These are phyloP conservation scores for Pteronotus mesoamericanus DNA, from an alignment of 2,797 vertebrate genomes.

Conservation along the genomic window DNA sequence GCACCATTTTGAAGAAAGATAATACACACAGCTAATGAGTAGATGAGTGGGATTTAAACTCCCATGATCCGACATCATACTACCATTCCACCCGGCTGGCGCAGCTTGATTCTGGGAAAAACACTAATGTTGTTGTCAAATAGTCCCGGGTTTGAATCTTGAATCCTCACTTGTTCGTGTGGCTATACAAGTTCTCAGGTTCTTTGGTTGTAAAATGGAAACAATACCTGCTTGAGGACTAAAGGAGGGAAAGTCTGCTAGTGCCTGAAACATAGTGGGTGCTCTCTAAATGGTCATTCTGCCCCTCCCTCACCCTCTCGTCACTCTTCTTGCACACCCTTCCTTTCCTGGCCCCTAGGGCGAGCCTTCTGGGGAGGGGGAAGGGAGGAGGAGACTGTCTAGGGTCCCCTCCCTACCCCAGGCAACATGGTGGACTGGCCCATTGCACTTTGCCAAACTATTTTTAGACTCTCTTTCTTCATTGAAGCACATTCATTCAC, in stretches of 20 bases:
- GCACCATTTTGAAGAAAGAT: not conserved
- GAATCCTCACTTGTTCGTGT: not conserved
- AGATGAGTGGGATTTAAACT: not conserved
- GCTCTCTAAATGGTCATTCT: not conserved
- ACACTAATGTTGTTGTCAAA: accelerated
- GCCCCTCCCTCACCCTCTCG: not conserved
- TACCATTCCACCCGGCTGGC: accelerated
- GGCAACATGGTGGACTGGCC: not conserved
- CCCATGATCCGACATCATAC: not conserved
- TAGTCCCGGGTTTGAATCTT: not conserved
- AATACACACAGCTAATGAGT: not conserved
- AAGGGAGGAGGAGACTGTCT: not conserved
- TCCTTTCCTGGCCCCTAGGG: not conserved
- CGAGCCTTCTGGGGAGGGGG: not conserved
- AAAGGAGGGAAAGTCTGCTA: too few species aligned
- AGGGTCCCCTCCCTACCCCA: too few species aligned
- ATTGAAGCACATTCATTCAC: not conserved
- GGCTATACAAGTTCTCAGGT: not conserved
- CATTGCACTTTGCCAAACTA: not conserved
- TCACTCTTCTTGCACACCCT: accelerated
- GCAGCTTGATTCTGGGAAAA: not conserved
- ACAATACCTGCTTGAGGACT: not conserved
- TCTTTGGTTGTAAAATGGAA: not conserved
- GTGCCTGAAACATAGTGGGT: not conserved
- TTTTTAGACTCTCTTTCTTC: not conserved